Conservation (phyloP, 1,140 invertebrate species). For the Psilanteris sp. region DNA sequence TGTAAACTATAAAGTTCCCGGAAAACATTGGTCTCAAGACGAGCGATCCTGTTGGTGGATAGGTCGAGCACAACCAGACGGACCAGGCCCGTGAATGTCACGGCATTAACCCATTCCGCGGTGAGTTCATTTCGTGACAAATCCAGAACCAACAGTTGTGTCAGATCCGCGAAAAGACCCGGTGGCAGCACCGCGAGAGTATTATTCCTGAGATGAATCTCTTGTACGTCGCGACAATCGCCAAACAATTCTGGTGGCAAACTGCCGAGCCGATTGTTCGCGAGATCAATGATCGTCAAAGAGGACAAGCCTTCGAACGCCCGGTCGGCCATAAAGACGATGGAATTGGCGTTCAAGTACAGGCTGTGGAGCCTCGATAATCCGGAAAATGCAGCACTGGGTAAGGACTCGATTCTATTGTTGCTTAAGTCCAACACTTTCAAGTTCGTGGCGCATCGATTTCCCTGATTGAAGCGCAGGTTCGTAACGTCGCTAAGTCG, state of each 20-base stretch:
- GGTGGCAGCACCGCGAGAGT: conserved; percentile 90
- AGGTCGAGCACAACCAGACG: conserved; percentile 90
- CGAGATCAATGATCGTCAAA: conserved; percentile 87
- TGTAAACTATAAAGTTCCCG: conserved; percentile 89
- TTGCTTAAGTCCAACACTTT: conserved; percentile 88
- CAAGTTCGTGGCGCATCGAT: conserved; percentile 86
- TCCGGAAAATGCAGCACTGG: conserved; percentile 87
- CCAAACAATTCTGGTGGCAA: conserved; percentile 90
- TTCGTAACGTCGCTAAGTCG: conserved; percentile 87
- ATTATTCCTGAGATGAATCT: conserved; percentile 92
- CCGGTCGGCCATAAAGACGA: conserved; percentile 89
- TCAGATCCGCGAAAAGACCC: conserved; percentile 90
- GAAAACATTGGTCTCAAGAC: conserved; percentile 89
- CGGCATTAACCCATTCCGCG: conserved; percentile 91
- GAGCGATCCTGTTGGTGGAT: conserved; percentile 88
- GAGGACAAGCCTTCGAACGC: conserved; percentile 89
- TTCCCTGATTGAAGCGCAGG: conserved; percentile 86
- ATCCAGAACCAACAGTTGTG: conserved; percentile 90
- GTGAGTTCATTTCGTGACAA: conserved; percentile 92
- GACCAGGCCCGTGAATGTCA: conserved; percentile 90
- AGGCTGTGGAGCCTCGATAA: conserved; percentile 82
- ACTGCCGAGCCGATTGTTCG: conserved; percentile 89
- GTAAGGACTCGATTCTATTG: conserved; percentile 90
- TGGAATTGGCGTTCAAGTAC: conserved; percentile 83
- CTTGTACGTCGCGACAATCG: conserved; percentile 88